Conservation (phyloP, 2,797 vertebrate species). For the Hafferia zeledoni region DNA sequence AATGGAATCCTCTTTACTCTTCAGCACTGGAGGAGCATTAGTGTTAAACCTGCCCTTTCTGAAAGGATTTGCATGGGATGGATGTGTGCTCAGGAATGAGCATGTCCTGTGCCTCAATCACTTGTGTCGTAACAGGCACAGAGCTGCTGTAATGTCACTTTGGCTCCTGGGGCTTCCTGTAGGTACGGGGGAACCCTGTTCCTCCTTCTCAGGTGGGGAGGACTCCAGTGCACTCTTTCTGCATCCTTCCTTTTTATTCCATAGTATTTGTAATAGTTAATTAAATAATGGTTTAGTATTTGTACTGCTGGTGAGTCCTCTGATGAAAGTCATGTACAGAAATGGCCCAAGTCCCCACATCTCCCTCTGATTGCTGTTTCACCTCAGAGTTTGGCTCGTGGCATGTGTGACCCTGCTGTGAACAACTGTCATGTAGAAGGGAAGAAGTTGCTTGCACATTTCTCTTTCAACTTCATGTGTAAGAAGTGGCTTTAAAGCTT, state of each 20-base stretch:
- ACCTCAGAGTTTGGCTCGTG: background rate
- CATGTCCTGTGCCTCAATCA: background rate
- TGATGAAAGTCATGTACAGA: background rate
- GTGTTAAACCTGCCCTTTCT: conserved; percentile 46
- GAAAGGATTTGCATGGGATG: conserved; percentile 9
- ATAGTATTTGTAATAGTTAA: background rate
- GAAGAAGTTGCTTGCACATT: background rate
- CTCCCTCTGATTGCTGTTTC: background rate
- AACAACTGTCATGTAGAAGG: background rate
- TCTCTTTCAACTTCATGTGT: background rate
- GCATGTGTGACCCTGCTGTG: rapidly evolving
- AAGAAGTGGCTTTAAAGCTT: background rate
- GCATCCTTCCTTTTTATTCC: background rate
- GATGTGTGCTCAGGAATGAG: background rate
- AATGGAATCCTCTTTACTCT: conserved; percentile 62
- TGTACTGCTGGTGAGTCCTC: background rate
- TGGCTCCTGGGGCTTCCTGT: background rate
- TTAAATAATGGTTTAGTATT: background rate
- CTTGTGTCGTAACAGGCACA: background rate
- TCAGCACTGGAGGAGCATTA: conserved; percentile 18
- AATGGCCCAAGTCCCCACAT: background rate
- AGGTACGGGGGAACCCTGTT: background rate
- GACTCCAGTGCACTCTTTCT: background rate
- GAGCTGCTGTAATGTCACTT: background rate
- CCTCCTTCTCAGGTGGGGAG: background rate